Evolutionary conservation across 2,888 invertebrate species (phyloP), one percentile per base, ranked within the genome.

Genomic region (Euzetes globulus): DNA sequence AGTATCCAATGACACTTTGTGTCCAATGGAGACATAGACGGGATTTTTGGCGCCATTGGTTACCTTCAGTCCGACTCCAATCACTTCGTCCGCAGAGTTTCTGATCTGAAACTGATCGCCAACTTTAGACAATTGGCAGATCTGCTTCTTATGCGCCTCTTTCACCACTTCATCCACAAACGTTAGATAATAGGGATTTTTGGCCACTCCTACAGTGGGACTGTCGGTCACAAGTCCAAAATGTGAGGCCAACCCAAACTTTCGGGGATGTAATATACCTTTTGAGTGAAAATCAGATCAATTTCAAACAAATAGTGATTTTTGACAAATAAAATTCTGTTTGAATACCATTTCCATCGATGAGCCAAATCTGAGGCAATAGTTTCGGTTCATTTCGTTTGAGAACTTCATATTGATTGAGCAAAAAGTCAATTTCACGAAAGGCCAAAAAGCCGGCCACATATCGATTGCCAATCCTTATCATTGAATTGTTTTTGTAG

Each of bases 391-490:
- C 75, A 1, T 73, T 75, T 33, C 76, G 29, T 60, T 80, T 78
- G 22, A 84, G 77, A 37, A 79, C 75, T 60, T 78, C 71, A n/a
- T 79, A 27, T 41, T 79, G 68, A 3, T 80, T 77, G 13, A 81
- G 76, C 2, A 83, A 78, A 70, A 82, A 82, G 0, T 79, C 78
- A 1, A 80, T 82, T 79, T 84, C 84, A 41, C 84, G 78, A 77
- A 84, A 84, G 0, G 83, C 84, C 27, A 84, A 80, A 77, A 82
- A 84, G 0, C 84, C 84, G 77, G 82, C 82, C 63, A 84, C 81
- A 76, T 84, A 84, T 11, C 83, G 83, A 13, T 79, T 81, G 19
- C 80, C 80, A 27, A 83, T 75, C 70, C 75, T 50, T 19, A 79
- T 72, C 7, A 58, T 52, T 37, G 74, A 50, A 22, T 47, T 55